These are phyloP conservation scores for Meriones psammophilus DNA, from an alignment of 2,797 vertebrate species.

Conservation along the genomic window DNA sequence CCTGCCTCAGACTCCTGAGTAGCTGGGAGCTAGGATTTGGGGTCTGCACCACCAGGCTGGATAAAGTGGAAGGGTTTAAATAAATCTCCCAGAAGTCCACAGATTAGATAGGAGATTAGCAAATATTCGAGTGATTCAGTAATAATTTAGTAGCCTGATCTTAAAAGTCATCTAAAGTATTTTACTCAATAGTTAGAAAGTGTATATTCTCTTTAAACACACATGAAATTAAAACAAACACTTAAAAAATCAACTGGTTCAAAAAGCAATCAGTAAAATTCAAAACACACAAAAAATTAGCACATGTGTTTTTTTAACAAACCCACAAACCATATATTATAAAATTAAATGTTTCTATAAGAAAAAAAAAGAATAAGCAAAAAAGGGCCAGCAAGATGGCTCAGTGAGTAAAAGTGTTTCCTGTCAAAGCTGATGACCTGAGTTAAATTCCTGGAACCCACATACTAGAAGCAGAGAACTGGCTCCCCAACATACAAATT, in stretches of 20 bases:
- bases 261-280: conserved; percentile 11
- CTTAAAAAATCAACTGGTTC: not conserved
- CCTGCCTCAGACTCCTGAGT: not conserved
- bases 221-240: not conserved
- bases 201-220: conserved; percentile 28
- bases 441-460: not conserved
- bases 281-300: not conserved
- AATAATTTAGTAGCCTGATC: not conserved
- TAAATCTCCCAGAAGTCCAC: not conserved
- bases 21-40: not conserved
- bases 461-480: not conserved
- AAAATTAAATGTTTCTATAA: not conserved
- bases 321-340: not conserved
- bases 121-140: not conserved
- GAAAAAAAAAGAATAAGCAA: not conserved
- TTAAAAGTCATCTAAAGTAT: conserved; percentile 45
- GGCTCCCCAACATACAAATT: not conserved
- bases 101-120: conserved; percentile 14
- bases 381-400: not conserved
- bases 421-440: not conserved
- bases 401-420: not conserved
- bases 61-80: not conserved
- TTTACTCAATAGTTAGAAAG: conserved; percentile 31
- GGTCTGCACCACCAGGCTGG: not conserved
- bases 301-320: not conserved